These are phyloP conservation scores for Chrysomallon squamiferum DNA, from an alignment of 1,140 invertebrate species.

Conservation along the genomic window DNA sequence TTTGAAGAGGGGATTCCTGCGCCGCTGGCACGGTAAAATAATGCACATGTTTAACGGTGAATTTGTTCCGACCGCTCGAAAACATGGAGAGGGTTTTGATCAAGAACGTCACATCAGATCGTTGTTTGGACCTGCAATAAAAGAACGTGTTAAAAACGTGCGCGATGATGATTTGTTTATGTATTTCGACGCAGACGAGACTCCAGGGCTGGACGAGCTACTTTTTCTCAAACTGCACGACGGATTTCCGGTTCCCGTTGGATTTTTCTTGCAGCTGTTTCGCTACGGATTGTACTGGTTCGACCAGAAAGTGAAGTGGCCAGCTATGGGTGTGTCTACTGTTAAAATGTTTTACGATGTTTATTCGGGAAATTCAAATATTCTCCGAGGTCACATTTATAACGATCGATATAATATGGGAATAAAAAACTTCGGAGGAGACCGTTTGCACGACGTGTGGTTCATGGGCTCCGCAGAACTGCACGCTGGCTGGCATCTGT, in stretches of 20 bases:
- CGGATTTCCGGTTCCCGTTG: not conserved
- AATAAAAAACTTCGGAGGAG: not conserved
- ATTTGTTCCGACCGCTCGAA: not conserved
- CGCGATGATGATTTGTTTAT: not conserved
- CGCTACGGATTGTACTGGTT: not conserved
- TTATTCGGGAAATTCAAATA: not conserved
- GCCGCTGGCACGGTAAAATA: not conserved
- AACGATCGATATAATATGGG: not conserved
- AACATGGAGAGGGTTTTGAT: not conserved
- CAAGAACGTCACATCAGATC: not conserved
- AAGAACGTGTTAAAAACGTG: not conserved
- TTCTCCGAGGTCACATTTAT: not conserved
- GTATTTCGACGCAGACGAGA: not conserved
- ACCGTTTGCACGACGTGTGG: not conserved
- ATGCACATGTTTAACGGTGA: not conserved
- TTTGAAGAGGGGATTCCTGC: not conserved
- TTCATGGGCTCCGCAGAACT: not conserved
- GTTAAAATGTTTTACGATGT: not conserved
- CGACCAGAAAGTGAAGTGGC: not conserved
- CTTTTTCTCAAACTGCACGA: constrained; percentile 6
- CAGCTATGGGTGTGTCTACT: not conserved
- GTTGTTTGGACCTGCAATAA: not conserved
- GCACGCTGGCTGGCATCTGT: not conserved
- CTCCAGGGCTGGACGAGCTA: not conserved
- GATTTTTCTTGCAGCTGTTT: not conserved